Evolutionary conservation across 2,797 vertebrate genomes (phyloP).

Genomic region (Epinephelus malabaricus): DNA sequence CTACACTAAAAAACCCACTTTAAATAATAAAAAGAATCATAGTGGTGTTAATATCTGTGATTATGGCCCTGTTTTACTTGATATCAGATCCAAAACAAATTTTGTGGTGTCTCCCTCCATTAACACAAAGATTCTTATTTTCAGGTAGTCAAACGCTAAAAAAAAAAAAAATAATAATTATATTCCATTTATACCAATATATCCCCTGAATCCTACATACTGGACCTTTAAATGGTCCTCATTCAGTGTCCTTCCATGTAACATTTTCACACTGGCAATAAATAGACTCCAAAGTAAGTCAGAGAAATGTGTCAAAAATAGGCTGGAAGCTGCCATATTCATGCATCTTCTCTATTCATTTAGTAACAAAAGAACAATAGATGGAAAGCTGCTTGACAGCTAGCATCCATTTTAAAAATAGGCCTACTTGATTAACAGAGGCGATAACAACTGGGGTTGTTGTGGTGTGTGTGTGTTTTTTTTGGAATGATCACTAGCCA

Average conservation of each 20-base stretch:
- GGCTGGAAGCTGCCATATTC: not conserved
- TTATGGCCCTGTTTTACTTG: too few species aligned
- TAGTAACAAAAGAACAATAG: not conserved
- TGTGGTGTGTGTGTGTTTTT: not conserved
- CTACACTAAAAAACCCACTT: too few species aligned
- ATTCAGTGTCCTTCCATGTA: not conserved
- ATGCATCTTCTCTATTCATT: not conserved
- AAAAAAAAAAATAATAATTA: too few species aligned
- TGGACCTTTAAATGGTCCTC: too few species aligned
- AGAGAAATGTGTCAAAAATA: not conserved
- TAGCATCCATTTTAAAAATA: not conserved
- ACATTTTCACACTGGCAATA: not conserved
- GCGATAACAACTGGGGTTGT: not conserved
- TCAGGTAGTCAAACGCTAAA: too few species aligned
- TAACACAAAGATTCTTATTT: too few species aligned
- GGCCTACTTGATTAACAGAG: slow-evolving; percentile 18
- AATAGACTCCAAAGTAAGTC: not conserved
- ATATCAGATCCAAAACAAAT: too few species aligned
- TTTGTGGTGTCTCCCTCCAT: too few species aligned
- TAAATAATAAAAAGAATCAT: too few species aligned
- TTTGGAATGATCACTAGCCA: not conserved
- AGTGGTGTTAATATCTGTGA: too few species aligned
- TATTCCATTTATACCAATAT: too few species aligned
- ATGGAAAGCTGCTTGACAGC: not conserved
- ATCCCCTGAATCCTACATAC: too few species aligned